Evolutionary conservation across 2,888 invertebrate genomes (phyloP).

Genomic region (Meta bourneti): DNA sequence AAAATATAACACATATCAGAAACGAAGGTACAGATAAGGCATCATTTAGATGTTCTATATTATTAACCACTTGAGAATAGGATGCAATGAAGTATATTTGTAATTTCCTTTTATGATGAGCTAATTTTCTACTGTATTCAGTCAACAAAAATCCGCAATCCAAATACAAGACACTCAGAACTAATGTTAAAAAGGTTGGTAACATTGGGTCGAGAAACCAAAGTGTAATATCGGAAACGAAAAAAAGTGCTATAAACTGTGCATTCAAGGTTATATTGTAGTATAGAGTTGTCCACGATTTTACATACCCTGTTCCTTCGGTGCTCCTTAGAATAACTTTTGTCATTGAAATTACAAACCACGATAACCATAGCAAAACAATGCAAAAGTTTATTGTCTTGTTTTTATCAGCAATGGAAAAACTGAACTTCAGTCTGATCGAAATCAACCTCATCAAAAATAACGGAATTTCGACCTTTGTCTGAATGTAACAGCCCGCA

Average conservation of each 20-base stretch:
- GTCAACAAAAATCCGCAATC: not conserved
- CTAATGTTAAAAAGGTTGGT: not conserved
- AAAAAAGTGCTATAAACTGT: not conserved
- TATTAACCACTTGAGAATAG: not conserved
- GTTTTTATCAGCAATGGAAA: not conserved
- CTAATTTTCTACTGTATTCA: not conserved
- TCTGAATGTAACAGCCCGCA: not conserved
- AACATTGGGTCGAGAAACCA: not conserved
- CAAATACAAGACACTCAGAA: not conserved
- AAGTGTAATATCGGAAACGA: not conserved
- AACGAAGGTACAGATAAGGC: not conserved
- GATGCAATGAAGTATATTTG: not conserved
- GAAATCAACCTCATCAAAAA: not conserved
- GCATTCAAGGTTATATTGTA: not conserved
- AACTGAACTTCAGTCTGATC: not conserved
- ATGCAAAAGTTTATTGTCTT: not conserved
- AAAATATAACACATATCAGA: not conserved
- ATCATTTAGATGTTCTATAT: not conserved
- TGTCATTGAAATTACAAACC: not conserved
- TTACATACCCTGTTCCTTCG: not conserved
- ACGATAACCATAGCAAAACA: not conserved
- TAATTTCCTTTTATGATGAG: not conserved
- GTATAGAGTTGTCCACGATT: not conserved
- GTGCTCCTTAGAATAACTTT: not conserved
- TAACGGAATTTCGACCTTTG: not conserved